A percentile compares a stretch with the other conserved stretches of the same genome.
phyloP scores from a whole-genome alignment of 2,113 vertebrate genomes.

The Indicator maculatus region DNA sequence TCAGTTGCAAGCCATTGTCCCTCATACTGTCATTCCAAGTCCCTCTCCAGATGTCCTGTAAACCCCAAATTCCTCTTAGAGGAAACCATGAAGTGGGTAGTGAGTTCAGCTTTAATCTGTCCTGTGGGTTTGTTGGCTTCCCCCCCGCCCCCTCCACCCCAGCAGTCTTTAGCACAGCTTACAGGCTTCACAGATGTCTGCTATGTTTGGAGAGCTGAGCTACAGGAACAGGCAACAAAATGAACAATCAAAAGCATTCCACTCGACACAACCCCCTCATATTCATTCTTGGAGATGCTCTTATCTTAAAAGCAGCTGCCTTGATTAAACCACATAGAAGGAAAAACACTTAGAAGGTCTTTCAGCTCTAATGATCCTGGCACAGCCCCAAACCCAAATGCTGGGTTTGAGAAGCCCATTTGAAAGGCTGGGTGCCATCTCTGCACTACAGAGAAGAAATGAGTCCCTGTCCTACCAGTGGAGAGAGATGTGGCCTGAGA shows the following conservation, averaged over 20 bases:
- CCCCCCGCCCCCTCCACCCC: accelerated
- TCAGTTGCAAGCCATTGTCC: too few relatives aligned
- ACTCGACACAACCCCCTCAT: neutral
- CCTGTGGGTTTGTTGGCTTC: accelerated
- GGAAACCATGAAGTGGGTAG: neutral
- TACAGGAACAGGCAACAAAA: neutral
- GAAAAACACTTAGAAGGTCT: neutral
- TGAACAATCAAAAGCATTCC: neutral
- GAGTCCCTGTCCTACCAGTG: neutral
- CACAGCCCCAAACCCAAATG: conserved; percentile 23
- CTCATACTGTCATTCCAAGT: too few relatives aligned
- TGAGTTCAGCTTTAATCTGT: neutral
- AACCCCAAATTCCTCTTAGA: neutral
- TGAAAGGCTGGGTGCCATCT: neutral
- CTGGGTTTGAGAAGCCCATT: neutral
- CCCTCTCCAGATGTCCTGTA: too few relatives aligned
- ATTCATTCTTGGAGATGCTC: neutral
- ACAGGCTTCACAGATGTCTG: neutral
- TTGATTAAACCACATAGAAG: neutral
- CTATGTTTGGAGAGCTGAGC: neutral
- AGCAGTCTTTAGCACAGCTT: neutral
- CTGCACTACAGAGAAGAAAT: neutral
- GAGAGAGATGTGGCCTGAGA: neutral
- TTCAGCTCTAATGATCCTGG: neutral
- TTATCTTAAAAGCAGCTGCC: neutral